Evolutionary conservation across 1,140 invertebrate genomes (phyloP), one percentile per base, ranked within the genome.

Genomic region (Ooceraea biroi): DNA sequence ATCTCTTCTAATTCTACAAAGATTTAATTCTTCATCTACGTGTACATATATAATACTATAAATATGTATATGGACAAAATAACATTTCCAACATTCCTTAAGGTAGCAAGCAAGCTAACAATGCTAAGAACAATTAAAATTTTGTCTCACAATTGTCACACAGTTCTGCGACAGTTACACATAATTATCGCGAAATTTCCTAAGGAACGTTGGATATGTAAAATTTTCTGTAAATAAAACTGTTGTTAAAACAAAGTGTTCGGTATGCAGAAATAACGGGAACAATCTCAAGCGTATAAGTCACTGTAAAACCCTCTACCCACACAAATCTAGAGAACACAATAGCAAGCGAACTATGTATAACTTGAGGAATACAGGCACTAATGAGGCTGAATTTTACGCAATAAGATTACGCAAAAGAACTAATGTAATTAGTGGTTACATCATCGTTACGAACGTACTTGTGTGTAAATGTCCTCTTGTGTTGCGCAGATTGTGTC

Each of bases 401-500:
- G 50, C 48, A 36, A 73, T n/a, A 48, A 55, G 46, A 69, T n/a
- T n/a, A n/a, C n/a, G n/a, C 46, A 55, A 57, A n/a, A n/a, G n/a
- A n/a, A n/a, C n/a, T n/a, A n/a, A n/a, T n/a, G n/a, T 66, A 69
- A 7, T 36, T 36, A 7, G 2, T 36, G 36, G 7, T 36, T 36
- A 36, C 36, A 36, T 7, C 65, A 25, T 12, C 17, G 52, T 85
- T 27, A 68, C 66, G 52, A 87, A 71, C 36, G 46, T 69, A 83
- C 48, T 60, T 41, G 48, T 84, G 48, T 84, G 82, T 84, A 36
- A 88, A 87, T 69, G 65, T 78, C 72, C 57, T 84, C 72, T 88
- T 89, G 14, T 3, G n/a, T n/a, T n/a, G n/a, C n/a, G n/a, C n/a
- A n/a, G n/a, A n/a, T n/a, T n/a, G 36, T 12, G 71, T 88, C 74